phyloP scores from a whole-genome alignment of 2,797 vertebrate species.

The Hylomyscus alleni region DNA sequence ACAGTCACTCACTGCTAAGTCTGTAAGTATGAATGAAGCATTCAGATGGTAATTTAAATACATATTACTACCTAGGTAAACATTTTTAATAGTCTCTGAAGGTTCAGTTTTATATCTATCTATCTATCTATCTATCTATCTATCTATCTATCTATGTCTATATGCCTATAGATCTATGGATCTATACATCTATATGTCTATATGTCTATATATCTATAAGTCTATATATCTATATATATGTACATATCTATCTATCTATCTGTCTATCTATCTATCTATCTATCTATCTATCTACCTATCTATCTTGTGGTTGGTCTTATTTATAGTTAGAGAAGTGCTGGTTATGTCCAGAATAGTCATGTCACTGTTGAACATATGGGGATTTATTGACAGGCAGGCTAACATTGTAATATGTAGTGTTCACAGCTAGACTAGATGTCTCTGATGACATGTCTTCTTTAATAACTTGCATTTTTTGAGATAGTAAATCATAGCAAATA shows the following conservation, averaged over 20 bases:
- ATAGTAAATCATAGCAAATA: background rate
- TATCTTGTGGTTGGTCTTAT: background rate
- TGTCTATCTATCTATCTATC: no score
- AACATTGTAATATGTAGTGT: background rate
- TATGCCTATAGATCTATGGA: no score
- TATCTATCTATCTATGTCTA: no score
- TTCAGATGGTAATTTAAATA: background rate
- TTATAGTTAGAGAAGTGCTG: background rate
- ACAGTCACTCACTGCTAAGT: no score
- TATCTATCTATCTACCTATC: no score
- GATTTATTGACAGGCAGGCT: background rate
- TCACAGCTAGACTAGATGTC: fast-evolving
- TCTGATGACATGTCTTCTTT: background rate
- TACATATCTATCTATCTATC: no score
- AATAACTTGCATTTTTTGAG: background rate
- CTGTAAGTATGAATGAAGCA: no score
- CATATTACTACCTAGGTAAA: background rate
- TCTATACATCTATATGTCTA: no score
- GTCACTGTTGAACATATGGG: background rate
- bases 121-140: no score
- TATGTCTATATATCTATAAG: no score
- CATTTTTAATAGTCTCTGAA: background rate
- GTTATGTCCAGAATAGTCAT: no score
- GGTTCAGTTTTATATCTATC: fast-evolving
- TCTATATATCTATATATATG: no score